Conservation (phyloP, 1,140 invertebrate genomes). For the Brachionus asplanchnoidis region DNA sequence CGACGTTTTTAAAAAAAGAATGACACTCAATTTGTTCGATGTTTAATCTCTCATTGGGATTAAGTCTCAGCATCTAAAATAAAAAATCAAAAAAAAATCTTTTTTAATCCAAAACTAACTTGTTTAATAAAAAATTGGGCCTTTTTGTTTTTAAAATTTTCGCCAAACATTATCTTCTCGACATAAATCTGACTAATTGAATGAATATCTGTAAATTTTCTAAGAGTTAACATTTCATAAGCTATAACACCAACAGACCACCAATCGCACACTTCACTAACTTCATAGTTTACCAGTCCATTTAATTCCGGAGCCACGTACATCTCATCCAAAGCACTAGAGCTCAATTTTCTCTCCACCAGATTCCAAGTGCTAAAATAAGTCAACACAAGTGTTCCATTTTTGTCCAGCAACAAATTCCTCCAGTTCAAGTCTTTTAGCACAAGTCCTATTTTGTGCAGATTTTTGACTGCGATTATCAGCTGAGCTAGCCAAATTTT, state of each 20-base stretch:
- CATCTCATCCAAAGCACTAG: neutral
- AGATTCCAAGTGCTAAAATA: conserved; percentile 33
- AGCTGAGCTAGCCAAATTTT: conserved; percentile 29
- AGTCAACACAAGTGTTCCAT: neutral
- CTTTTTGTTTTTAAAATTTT: neutral
- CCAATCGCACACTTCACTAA: neutral
- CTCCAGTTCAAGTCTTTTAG: neutral
- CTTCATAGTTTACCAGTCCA: neutral
- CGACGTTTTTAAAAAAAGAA: neutral
- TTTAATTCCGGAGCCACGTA: neutral
- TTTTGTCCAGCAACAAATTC: neutral
- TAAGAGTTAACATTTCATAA: conserved; percentile 20
- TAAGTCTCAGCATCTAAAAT: neutral
- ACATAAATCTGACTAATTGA: neutral
- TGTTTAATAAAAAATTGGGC: conserved; percentile 14
- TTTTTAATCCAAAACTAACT: neutral
- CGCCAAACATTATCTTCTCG: neutral
- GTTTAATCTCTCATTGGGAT: conserved; percentile 1
- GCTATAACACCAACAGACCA: conserved; percentile 36
- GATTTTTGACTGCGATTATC: neutral
- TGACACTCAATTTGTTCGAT: neutral
- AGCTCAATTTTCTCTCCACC: neutral
- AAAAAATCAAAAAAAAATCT: neutral
- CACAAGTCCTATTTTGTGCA: neutral
- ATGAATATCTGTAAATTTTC: neutral